These are phyloP conservation scores for Drosophila pseudotakahashii DNA, from an alignment of 2,888 invertebrate species.

Conservation along the genomic window DNA sequence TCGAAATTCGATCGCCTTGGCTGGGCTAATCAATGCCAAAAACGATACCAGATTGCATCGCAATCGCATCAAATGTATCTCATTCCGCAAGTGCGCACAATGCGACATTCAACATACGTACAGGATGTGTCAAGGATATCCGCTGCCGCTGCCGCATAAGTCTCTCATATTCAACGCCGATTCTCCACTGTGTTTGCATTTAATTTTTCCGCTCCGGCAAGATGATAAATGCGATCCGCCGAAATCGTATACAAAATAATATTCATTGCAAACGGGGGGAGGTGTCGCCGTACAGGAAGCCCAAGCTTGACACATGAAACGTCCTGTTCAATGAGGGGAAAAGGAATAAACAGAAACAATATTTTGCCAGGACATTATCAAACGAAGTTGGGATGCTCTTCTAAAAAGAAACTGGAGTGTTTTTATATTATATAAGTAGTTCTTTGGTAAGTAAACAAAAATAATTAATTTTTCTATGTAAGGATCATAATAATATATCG, in stretches of 20 bases:
- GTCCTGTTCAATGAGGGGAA: conserved; percentile 52
- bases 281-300: conserved; percentile 65
- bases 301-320: conserved; percentile 70
- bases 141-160: conserved; percentile 80
- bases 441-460: too few relatives aligned
- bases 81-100: conserved; percentile 55
- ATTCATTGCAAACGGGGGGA: conserved; percentile 38
- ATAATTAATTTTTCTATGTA: too few relatives aligned
- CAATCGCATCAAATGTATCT: conserved; percentile 48
- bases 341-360: conserved; percentile 1
- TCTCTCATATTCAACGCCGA: conserved; percentile 40
- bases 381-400: conserved; percentile 27
- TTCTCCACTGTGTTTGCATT: conserved; percentile 35
- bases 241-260: conserved; percentile 34
- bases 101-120: conserved; percentile 30
- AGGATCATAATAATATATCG: too few relatives aligned
- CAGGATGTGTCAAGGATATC: conserved; percentile 84
- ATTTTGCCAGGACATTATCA: not conserved
- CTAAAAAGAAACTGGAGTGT: not conserved
- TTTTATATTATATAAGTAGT: not conserved
- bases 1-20: conserved; percentile 48
- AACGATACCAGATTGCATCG: conserved; percentile 28
- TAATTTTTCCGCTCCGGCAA: conserved; percentile 68
- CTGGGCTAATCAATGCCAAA: conserved; percentile 59
- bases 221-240: conserved; percentile 68